A percentile compares a stretch with the other conserved stretches of the same genome.
Conservation (phyloP, 2,797 vertebrate species). For the Bovichtus variegatus region DNA sequence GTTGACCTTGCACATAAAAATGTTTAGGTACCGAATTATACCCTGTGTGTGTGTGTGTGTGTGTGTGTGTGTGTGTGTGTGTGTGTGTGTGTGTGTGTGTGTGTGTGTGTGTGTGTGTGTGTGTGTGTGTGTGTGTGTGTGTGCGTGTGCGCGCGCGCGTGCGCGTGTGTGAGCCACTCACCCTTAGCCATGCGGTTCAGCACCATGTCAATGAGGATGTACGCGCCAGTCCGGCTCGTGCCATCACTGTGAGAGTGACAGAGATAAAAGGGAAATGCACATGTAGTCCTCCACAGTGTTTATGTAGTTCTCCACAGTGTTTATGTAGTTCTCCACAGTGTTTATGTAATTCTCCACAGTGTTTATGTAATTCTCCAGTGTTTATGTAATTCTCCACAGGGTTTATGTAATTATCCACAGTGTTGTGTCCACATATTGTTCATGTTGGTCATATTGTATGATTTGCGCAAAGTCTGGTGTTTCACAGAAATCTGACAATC, state of each 20-base stretch:
- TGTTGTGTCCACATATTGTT: background rate
- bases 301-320: too few species aligned
- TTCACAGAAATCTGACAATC: background rate
- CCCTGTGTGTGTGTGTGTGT: background rate
- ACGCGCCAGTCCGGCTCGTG: constrained; percentile 92
- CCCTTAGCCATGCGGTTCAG: constrained; percentile 99
- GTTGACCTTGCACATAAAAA: background rate
- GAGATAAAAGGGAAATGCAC: background rate
- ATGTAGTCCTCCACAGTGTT: background rate
- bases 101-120: background rate
- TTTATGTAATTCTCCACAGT: too few species aligned
- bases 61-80: background rate
- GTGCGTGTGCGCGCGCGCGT: background rate
- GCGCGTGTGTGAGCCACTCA: constrained; percentile 63
- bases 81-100: background rate
- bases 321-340: too few species aligned
- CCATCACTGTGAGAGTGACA: constrained; percentile 87
- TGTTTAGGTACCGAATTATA: background rate
- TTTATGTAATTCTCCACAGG: background rate
- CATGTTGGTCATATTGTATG: too few species aligned
- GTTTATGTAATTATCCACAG: background rate
- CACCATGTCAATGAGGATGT: constrained; percentile 98
- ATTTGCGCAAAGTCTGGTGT: background rate
- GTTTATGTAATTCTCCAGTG: too few species aligned
- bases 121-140: background rate